Base-by-base conservation (phyloP, 2,888 invertebrate species). In the Brassicogethes aeneus region DNA sequence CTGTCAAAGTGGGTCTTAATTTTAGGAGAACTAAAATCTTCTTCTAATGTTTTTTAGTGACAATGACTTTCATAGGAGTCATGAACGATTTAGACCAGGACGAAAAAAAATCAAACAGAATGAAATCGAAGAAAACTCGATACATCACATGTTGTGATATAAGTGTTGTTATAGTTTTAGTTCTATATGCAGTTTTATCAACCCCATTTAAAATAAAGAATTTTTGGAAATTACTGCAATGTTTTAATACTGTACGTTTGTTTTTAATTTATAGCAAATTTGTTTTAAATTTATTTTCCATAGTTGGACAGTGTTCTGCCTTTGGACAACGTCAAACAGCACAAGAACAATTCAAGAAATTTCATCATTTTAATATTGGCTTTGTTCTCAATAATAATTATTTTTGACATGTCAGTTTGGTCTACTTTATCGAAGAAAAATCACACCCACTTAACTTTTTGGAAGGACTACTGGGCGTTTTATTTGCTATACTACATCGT, bases 401-500 rank as follows among this genome's bases (percentile, higher is more conserved):
- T 36, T 2, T 44, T 47, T 32, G 57, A 57, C 32, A 47, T 54
- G 2, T 30, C 34, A 3, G 16, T 42, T 3, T 55, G 54, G 50
- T 36, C 39, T 7, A 13, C 17, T n/a, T 15, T 23, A 41, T 41
- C 8, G 17, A 31, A n/a, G 34, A 36, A 7, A 39, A 33, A 16
- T 23, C 31, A 7, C 7, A 39, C 14, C 17, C 13, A 15, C 8
- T 12, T 5, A 12, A 30, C 68, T 3, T 65, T 73, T 16, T 64
- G 73, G 2, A 62, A 59, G 14, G 77, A 78, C 58, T 80, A 79
- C 58, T 53, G 72, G 1, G 72, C 74, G 0, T 71, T 79, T 53
- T 80, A 79, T 52, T 53, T 75, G 2, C 69, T 79, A 51, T 79
- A 79, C 68, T 68, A 71, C 45, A 70, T 77, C 30, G 73, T 77